Conservation (phyloP, 2,888 invertebrate genomes). For the Microlaimidae sp. region DNA sequence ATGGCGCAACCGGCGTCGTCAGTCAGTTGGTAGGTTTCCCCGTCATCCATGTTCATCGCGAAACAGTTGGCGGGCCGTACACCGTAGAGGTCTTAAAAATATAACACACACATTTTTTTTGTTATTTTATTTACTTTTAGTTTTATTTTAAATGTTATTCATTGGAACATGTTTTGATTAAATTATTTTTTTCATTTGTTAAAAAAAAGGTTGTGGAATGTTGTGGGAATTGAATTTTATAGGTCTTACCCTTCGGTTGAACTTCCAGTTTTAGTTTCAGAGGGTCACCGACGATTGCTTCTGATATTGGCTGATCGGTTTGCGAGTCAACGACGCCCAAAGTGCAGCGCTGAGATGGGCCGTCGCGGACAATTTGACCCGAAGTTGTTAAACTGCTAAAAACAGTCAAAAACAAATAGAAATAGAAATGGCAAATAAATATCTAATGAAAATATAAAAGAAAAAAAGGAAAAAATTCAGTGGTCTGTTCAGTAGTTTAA, state of each 20-base stretch:
- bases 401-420: background rate
- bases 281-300: background rate
- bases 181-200: background rate
- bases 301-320: background rate
- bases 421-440: too few species aligned
- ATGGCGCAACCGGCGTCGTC: constrained; percentile 32
- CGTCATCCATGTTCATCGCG: constrained; percentile 33
- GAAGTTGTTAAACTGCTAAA: background rate
- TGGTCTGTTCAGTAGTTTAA: too few species aligned
- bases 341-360: background rate
- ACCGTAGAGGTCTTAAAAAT: constrained; percentile 21
- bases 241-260: background rate
- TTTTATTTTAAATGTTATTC: background rate
- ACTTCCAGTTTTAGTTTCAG: background rate
- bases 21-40: constrained; percentile 29
- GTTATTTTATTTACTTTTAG: too few species aligned
- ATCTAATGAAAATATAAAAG: too few species aligned
- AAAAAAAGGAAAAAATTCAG: too few species aligned
- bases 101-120: too few species aligned
- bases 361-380: background rate
- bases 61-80: constrained; percentile 31
- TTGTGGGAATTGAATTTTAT: too few species aligned
- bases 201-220: too few species aligned
- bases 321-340: background rate
- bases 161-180: too few species aligned